phyloP scores from a whole-genome alignment of 53 echinoderm and acorn worm genomes.

The Echinometra lucunter region DNA sequence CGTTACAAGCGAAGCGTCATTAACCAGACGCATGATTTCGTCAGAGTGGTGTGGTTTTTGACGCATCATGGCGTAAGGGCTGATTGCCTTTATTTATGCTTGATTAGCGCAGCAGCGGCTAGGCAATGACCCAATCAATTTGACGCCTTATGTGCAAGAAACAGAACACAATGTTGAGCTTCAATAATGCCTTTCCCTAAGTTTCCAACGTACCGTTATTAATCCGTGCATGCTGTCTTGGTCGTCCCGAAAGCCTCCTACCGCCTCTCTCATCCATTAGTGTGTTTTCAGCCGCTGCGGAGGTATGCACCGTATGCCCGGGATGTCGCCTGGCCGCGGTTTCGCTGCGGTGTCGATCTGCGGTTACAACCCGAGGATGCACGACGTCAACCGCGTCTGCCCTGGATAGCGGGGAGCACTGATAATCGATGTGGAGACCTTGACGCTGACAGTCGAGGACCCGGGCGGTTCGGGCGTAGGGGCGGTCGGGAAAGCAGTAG shows the following conservation, averaged over 20 bases:
- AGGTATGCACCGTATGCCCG: not conserved
- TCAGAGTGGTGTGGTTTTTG: too few species aligned
- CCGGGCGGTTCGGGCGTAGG: constrained; percentile 39
- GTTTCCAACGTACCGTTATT: not conserved
- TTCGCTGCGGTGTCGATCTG: not conserved
- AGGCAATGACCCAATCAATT: too few species aligned
- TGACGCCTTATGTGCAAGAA: too few species aligned
- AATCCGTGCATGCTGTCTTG: not conserved
- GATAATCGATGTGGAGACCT: constrained; percentile 5
- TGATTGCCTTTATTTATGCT: too few species aligned
- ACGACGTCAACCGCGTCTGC: not conserved
- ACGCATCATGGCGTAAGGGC: too few species aligned
- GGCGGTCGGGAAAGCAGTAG: constrained; percentile 61
- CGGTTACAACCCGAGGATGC: not conserved
- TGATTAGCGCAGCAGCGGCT: too few species aligned
- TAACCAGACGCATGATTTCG: too few species aligned
- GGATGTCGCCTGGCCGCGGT: not conserved
- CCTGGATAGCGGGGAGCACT: constrained; percentile 34
- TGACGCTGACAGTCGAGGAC: constrained; percentile 45
- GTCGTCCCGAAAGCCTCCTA: not conserved
- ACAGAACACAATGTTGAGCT: too few species aligned
- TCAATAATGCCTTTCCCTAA: not conserved
- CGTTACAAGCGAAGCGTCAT: too few species aligned
- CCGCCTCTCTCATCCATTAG: not conserved
- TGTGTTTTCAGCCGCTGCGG: not conserved